Base-by-base conservation (phyloP, 2,113 vertebrate species). In the Myrmecobius fasciatus region DNA sequence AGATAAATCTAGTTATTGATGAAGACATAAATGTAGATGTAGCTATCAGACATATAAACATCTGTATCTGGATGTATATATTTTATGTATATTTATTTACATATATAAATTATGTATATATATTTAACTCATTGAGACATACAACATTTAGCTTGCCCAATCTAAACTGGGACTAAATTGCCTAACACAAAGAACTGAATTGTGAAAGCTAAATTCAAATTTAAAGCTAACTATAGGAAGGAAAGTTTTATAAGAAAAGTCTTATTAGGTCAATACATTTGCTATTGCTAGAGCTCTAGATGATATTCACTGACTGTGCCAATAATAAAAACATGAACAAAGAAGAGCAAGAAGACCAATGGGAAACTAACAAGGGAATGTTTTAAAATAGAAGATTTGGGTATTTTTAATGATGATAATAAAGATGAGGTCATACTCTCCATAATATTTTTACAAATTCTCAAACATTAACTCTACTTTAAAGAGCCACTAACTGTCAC, bases 401-500 rank as follows among this genome's bases (percentile, higher is more conserved):
- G 3, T 14, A 22, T 90, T 95, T 36, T 25, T 43, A 83, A 83
- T 43, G 67, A 43, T 83, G 60, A 94, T 92, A 97, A 97, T 96
- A 96, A 97, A 96, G 94, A 94, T 93, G 89, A 97, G 89, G 94
- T 60, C 20, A 28, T 60, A 83, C 89, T 67, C 97, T 93, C 25
- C 89, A 93, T 89, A 60, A 46, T 89, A 36, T 31, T 92, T 96
- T 96, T 96, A 91, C 93, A 96, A 96, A 92, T 89, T 24, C 91
- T 47, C 1, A 0, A 93, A 91, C 51, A 89, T 95, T 93, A 96
- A 96, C 97, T 97, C 93, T 31, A 92, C 88, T 94, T 96, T 0
- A 94, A 98, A 43, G 95, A 24, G 52, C 28, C 96, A 91, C 94
- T 96, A 67, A 94, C 51, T 97, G 94, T 97, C 94, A 96, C 0